Conservation (phyloP, 2,113 vertebrate species). For the Tragelaphus imberbis region DNA sequence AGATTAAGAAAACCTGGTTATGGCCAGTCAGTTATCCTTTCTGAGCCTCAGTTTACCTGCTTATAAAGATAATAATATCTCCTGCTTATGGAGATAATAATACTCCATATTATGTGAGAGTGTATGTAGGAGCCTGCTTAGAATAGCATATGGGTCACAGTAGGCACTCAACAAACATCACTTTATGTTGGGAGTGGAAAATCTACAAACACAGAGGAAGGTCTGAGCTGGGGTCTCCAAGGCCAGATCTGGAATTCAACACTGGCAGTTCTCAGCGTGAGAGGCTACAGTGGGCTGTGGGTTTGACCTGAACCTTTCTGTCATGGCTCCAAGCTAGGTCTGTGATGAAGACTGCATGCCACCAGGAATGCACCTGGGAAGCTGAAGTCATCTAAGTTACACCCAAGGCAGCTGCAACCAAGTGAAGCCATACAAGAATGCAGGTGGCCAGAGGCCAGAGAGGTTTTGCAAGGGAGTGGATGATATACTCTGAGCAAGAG, state of each 20-base stretch:
- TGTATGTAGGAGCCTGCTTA: background rate
- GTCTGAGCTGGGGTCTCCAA: background rate
- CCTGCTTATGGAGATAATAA: background rate
- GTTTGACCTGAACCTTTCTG: background rate
- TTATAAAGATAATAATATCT: too few relatives aligned
- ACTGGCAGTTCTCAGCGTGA: background rate
- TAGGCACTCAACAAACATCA: background rate
- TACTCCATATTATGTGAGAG: background rate
- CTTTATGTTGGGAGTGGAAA: background rate
- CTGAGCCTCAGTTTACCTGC: background rate
- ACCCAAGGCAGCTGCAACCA: background rate
- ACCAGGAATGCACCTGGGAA: constrained; percentile 4
- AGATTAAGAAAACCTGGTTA: background rate
- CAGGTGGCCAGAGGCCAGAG: background rate
- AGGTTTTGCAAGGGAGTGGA: background rate
- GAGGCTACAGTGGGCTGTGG: background rate
- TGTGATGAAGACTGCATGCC: background rate
- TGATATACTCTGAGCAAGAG: background rate
- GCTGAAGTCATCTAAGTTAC: constrained; percentile 32
- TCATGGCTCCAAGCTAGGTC: background rate
- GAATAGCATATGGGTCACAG: background rate
- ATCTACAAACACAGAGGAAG: background rate
- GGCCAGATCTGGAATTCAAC: background rate
- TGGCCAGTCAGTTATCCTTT: background rate
- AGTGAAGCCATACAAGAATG: background rate